phyloP scores from a whole-genome alignment of 2,113 vertebrate species.

The Ceuthmochares aereus region DNA sequence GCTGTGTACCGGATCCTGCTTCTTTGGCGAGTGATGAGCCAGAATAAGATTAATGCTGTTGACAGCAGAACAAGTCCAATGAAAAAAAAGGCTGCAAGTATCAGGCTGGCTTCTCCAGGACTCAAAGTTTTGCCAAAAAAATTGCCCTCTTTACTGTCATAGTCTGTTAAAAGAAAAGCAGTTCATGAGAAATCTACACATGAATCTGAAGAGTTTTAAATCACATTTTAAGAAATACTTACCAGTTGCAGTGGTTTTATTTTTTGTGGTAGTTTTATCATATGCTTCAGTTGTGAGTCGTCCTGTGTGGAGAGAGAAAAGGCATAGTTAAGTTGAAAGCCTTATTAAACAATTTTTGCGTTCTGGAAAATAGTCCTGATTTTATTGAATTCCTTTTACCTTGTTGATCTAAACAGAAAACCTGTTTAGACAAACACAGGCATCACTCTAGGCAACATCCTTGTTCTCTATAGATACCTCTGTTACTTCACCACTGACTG shows the following conservation, averaged over 20 bases:
- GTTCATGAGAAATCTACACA: not conserved
- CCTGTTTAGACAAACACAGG: not conserved
- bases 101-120: conserved; percentile 58
- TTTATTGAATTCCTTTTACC: not conserved
- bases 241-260: not conserved
- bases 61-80: conserved; percentile 69
- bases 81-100: conserved; percentile 63
- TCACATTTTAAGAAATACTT: not conserved
- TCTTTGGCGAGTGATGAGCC: conserved; percentile 26
- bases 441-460: not conserved
- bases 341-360: not conserved
- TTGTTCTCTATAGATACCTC: not conserved
- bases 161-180: conserved; percentile 48
- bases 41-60: conserved; percentile 2
- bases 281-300: not conserved
- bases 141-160: conserved; percentile 12
- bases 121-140: conserved; percentile 71
- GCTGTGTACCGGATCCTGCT: conserved; percentile 60
- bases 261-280: not conserved
- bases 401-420: not conserved
- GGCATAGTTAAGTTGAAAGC: not conserved
- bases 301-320: not conserved
- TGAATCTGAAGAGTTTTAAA: not conserved
- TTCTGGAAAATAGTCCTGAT: not conserved
- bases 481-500: not conserved